Conservation (phyloP, 2,797 vertebrate species). For the Spondyliosoma cantharus region DNA sequence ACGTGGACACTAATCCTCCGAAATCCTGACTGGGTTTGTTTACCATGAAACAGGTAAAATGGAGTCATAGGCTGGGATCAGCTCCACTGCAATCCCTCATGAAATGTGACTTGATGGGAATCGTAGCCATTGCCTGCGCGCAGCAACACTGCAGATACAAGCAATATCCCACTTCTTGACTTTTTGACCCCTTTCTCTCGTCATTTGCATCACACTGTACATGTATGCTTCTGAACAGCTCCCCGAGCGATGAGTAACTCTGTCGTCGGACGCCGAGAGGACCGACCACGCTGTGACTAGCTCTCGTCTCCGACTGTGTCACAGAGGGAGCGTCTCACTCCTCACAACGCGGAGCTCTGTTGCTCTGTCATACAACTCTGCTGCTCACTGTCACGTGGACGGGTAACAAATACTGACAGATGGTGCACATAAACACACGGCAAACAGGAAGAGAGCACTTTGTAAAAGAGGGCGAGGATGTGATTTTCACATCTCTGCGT, state of each 20-base stretch:
- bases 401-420: constrained; percentile 55
- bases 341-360: constrained; percentile 40
- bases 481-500: constrained; percentile 15
- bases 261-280: constrained; percentile 13
- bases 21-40: constrained; percentile 69
- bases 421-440: constrained; percentile 43
- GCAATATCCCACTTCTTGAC: constrained; percentile 7
- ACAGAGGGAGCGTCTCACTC: constrained; percentile 52
- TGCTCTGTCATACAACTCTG: constrained; percentile 37
- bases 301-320: constrained; percentile 57
- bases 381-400: constrained; percentile 46
- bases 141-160: neutral
- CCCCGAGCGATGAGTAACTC: constrained; percentile 7
- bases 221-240: constrained; percentile 12
- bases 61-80: constrained; percentile 39
- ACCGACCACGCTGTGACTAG: constrained; percentile 54
- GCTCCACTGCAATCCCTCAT: constrained; percentile 7
- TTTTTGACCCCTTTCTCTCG: constrained; percentile 42
- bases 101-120: constrained; percentile 12
- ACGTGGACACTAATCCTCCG: constrained; percentile 54
- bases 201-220: neutral
- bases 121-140: neutral
- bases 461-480: neutral
- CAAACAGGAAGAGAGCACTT: constrained; percentile 22
- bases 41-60: constrained; percentile 58